These are phyloP conservation scores for Delphinapterus leucas DNA, from an alignment of 2,113 vertebrate genomes.

Conservation along the genomic window DNA sequence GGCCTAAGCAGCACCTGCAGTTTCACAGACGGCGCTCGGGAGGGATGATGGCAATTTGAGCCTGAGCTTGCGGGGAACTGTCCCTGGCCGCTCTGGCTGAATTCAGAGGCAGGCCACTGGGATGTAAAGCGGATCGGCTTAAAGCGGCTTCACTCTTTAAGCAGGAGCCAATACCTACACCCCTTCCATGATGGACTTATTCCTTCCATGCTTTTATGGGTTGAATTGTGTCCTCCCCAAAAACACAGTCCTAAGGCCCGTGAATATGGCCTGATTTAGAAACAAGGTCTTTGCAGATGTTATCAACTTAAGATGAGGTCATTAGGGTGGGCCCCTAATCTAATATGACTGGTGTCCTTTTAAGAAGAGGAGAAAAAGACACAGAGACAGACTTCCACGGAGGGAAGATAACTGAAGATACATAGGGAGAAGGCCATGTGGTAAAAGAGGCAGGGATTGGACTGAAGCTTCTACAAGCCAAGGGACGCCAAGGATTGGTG, in stretches of 20 bases:
- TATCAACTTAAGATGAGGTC: background rate
- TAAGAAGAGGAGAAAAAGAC: background rate
- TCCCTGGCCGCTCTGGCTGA: background rate
- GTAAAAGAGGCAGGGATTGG: background rate
- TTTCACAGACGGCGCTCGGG: background rate
- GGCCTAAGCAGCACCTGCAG: background rate
- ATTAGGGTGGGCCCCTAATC: background rate
- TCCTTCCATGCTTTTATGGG: background rate
- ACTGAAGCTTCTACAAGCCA: background rate
- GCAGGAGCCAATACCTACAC: background rate
- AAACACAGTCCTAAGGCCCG: background rate
- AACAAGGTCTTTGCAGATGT: background rate
- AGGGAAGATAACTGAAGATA: background rate
- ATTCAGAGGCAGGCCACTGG: too few relatives aligned
- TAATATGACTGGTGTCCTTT: background rate
- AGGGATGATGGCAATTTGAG: background rate
- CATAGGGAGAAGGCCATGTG: fast-evolving
- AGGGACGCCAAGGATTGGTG: background rate
- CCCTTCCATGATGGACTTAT: background rate
- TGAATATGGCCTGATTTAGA: background rate
- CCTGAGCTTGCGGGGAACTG: fast-evolving
- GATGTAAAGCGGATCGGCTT: fast-evolving
- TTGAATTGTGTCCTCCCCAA: too few relatives aligned
- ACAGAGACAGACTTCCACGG: background rate
- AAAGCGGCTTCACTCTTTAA: background rate